Evolutionary conservation across 2,797 vertebrate genomes (phyloP).

Genomic region (Dromococcyx pavoninus): DNA sequence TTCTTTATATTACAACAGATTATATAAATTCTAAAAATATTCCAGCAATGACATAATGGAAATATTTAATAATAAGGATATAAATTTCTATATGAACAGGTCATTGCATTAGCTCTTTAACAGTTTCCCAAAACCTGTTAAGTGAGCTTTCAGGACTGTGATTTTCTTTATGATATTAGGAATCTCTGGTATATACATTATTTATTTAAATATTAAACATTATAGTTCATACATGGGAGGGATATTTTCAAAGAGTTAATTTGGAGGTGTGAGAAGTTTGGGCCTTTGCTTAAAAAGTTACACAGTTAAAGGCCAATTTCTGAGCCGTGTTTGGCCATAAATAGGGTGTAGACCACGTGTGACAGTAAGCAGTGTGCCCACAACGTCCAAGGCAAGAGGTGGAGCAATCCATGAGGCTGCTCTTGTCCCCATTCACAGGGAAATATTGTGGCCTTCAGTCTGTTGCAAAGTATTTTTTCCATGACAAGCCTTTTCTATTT

Average conservation of each 20-base stretch:
- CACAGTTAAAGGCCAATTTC: neutral
- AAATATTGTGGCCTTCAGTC: neutral
- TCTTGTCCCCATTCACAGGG: neutral
- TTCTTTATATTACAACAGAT: neutral
- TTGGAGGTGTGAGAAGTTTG: neutral
- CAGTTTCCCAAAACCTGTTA: neutral
- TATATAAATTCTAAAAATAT: conserved; percentile 41
- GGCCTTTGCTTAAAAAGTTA: neutral
- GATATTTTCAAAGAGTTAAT: neutral
- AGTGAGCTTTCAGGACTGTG: neutral
- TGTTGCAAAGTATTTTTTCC: neutral
- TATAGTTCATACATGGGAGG: neutral
- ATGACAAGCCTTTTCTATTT: neutral
- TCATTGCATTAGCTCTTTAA: neutral
- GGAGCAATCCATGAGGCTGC: accelerated
- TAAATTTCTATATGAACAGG: neutral
- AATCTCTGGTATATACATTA: neutral
- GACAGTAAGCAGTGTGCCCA: accelerated
- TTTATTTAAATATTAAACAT: neutral
- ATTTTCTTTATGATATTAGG: neutral
- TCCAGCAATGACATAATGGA: neutral
- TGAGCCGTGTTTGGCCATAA: neutral
- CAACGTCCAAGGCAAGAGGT: neutral
- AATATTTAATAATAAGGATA: conserved; percentile 14
- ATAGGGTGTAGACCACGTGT: neutral